A percentile compares a stretch with the other conserved stretches of the same genome.
These are phyloP conservation scores for Channa argus DNA, from an alignment of 2,113 vertebrate genomes.

Conservation along the genomic window DNA sequence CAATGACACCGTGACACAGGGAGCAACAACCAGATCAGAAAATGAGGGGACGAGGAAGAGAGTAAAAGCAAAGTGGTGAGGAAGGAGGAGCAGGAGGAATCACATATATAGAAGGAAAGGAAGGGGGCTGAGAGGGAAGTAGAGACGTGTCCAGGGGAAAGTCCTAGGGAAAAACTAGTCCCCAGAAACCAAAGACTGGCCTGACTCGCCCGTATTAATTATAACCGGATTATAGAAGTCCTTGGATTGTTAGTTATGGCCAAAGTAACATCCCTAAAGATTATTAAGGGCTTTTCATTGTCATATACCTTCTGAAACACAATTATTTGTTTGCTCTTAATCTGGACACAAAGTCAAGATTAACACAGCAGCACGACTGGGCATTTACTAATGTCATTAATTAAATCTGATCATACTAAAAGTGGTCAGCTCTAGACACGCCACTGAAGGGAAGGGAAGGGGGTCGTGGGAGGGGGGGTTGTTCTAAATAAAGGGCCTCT, in stretches of 20 bases:
- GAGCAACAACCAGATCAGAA: conserved; percentile 73
- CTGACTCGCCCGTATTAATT: conserved; percentile 44
- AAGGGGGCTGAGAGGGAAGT: conserved; percentile 25
- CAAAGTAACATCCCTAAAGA: conserved; percentile 25
- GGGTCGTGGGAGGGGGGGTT: conserved; percentile 20
- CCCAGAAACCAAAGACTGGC: conserved; percentile 32
- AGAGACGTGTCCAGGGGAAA: conserved; percentile 59
- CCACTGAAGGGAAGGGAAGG: conserved; percentile 39
- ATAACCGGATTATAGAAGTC: conserved; percentile 55
- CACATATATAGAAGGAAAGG: conserved; percentile 46
- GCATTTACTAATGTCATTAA: no score
- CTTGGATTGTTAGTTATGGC: conserved; percentile 37
- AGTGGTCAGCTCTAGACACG: conserved; percentile 37
- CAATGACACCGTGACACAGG: conserved; percentile 69
- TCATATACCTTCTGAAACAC: conserved; percentile 23
- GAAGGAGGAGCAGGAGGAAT: conserved; percentile 52
- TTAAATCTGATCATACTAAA: neutral
- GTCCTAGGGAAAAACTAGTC: conserved; percentile 31
- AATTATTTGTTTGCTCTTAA: conserved; percentile 9
- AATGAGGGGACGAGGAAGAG: conserved; percentile 47
- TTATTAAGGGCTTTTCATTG: conserved; percentile 19
- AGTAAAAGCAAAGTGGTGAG: conserved; percentile 51
- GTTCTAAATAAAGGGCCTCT: conserved; percentile 69
- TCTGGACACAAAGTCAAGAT: neutral
- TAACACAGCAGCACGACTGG: no score